These are phyloP conservation scores for Desmodus rotundus DNA, from an alignment of 2,113 vertebrate genomes.

Conservation along the genomic window DNA sequence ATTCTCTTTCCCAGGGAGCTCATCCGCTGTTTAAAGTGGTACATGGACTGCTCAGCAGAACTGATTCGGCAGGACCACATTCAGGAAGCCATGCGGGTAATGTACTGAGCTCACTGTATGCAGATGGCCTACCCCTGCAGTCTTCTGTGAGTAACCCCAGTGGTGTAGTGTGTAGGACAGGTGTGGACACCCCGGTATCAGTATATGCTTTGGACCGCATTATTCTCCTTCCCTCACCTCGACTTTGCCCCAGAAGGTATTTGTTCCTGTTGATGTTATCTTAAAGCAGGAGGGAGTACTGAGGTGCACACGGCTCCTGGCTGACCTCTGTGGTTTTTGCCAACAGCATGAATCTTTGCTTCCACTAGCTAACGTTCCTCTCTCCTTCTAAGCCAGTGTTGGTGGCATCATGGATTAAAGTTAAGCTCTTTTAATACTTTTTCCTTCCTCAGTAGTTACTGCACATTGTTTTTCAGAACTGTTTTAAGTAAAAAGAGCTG, in stretches of 20 bases:
- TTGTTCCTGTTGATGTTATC: neutral
- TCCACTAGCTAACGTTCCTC: neutral
- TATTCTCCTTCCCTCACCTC: neutral
- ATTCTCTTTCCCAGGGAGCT: conserved; percentile 87
- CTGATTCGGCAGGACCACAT: conserved; percentile 96
- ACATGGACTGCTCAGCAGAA: conserved; percentile 98
- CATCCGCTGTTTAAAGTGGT: conserved; percentile 98
- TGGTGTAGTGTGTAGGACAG: neutral
- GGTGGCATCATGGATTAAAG: neutral
- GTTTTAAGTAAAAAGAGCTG: neutral
- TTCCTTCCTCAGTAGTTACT: neutral
- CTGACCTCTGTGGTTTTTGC: neutral
- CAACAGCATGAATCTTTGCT: neutral
- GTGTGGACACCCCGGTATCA: neutral
- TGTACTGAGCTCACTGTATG: conserved; percentile 17
- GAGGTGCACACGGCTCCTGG: neutral
- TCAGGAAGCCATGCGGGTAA: conserved; percentile 97
- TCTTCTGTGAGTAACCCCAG: neutral
- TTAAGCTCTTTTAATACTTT: neutral
- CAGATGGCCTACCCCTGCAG: neutral
- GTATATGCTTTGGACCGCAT: neutral
- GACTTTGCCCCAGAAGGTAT: neutral
- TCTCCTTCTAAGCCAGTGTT: neutral
- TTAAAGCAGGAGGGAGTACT: neutral
- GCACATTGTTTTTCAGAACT: neutral